These are phyloP conservation scores for Chymomyza fuscimana DNA, from an alignment of 2,888 invertebrate species.

Conservation along the genomic window DNA sequence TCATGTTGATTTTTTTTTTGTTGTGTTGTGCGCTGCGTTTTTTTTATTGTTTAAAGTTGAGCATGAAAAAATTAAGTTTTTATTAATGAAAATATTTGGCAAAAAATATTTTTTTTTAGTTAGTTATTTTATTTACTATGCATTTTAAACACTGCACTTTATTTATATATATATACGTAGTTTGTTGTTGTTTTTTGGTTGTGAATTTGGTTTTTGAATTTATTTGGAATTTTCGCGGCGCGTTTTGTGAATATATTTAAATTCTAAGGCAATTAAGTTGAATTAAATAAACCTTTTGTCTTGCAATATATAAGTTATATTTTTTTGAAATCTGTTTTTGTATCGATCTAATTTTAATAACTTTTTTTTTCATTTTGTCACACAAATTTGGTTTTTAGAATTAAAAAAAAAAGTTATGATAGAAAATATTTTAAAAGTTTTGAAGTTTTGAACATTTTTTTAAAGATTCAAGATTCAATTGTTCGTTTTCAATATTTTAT, in stretches of 20 bases:
- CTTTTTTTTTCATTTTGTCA: no score
- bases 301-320: no score
- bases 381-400: no score
- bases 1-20: slow-evolving; percentile 55
- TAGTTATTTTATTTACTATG: background rate
- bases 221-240: background rate
- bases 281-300: no score
- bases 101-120: background rate
- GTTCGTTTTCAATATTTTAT: no score
- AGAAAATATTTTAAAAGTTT: no score
- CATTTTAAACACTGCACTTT: background rate
- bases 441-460: no score
- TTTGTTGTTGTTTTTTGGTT: background rate
- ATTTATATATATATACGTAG: background rate
- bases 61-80: slow-evolving; percentile 36
- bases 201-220: background rate
- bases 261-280: background rate
- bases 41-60: slow-evolving; percentile 24
- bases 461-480: no score
- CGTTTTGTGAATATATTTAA: background rate
- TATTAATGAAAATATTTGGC: background rate
- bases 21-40: slow-evolving; percentile 34
- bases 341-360: no score
- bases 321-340: no score
- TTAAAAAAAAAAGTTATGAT: no score